Evolutionary conservation across 2,888 invertebrate genomes (phyloP), one percentile per base, ranked within the genome.

Genomic region (Exocentrus adspersus): DNA sequence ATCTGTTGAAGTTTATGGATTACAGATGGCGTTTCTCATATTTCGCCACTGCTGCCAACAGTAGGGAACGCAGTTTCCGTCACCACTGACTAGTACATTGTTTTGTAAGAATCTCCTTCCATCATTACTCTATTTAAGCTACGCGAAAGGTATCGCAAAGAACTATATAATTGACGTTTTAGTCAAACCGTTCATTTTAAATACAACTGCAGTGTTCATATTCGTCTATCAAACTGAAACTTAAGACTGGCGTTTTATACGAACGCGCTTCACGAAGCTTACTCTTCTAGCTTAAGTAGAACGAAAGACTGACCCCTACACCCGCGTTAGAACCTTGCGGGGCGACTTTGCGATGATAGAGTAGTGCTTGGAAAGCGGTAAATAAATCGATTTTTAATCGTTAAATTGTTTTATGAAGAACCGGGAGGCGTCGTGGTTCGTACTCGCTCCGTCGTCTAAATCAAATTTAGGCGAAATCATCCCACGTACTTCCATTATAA

Each of bases 401-500:
- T n/a, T n/a, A n/a, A n/a, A n/a, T n/a, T n/a, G n/a, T n/a, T n/a
- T n/a, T n/a, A n/a, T n/a, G n/a, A n/a, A n/a, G n/a, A n/a, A n/a
- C n/a, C n/a, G n/a, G n/a, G n/a, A n/a, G n/a, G n/a, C n/a, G n/a
- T n/a, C n/a, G n/a, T n/a, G n/a, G n/a, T n/a, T n/a, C n/a, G n/a
- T n/a, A n/a, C n/a, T n/a, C n/a, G n/a, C n/a, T n/a, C n/a, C n/a
- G n/a, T n/a, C n/a, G n/a, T n/a, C 12, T 30, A 17, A 43, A 43
- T 43, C 24, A 54, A 54, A 43, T 7, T 45, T 54, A 54, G 54
- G n/a, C 28, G 10, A 54, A 54, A 42, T 54, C 28, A 42, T 54
- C 43, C n/a, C n/a, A n/a, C n/a, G 43, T 54, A 54, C 54, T 54
- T 54, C 54, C 54, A 54, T 43, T 54, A 30, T 43, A n/a, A n/a